phyloP scores from a whole-genome alignment of 2,113 vertebrate genomes.

The Salvelinus fontinalis region DNA sequence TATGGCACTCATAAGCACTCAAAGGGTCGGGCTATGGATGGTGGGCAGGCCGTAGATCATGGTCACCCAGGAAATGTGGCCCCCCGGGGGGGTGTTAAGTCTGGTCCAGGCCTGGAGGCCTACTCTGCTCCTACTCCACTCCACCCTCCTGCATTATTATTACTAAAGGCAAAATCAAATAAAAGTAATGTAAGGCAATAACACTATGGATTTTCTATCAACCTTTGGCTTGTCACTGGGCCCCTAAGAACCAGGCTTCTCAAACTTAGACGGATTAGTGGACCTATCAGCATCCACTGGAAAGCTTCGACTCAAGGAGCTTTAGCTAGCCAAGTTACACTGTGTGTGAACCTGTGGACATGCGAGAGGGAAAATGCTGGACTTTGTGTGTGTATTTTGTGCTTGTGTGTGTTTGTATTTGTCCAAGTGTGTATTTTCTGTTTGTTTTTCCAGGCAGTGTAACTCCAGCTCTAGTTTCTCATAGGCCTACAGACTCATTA shows the following conservation, averaged over 20 bases:
- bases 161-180: conserved; percentile 68
- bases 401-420: neutral
- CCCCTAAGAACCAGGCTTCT: conserved; percentile 22
- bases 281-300: conserved; percentile 52
- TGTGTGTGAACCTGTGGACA: conserved; percentile 10
- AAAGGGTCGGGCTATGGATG: conserved; percentile 45
- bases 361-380: neutral
- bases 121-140: conserved; percentile 37
- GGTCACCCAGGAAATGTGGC: conserved; percentile 41
- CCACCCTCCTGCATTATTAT: conserved; percentile 49
- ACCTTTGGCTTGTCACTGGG: conserved; percentile 65
- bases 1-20: conserved; percentile 67
- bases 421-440: conserved; percentile 16
- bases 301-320: conserved; percentile 57
- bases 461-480: conserved; percentile 30
- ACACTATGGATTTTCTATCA: conserved; percentile 79
- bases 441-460: conserved; percentile 56
- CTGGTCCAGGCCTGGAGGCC: conserved; percentile 30
- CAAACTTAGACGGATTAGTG: conserved; percentile 64
- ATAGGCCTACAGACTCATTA: conserved; percentile 24
- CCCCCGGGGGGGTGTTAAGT: conserved; percentile 26
- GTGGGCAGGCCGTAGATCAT: conserved; percentile 54
- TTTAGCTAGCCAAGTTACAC: neutral
- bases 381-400: neutral
- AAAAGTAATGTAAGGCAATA: conserved; percentile 77